Evolutionary conservation across 2,888 invertebrate genomes (phyloP), one percentile per base, ranked within the genome.

Genomic region (Lamellibrachia satsuma): DNA sequence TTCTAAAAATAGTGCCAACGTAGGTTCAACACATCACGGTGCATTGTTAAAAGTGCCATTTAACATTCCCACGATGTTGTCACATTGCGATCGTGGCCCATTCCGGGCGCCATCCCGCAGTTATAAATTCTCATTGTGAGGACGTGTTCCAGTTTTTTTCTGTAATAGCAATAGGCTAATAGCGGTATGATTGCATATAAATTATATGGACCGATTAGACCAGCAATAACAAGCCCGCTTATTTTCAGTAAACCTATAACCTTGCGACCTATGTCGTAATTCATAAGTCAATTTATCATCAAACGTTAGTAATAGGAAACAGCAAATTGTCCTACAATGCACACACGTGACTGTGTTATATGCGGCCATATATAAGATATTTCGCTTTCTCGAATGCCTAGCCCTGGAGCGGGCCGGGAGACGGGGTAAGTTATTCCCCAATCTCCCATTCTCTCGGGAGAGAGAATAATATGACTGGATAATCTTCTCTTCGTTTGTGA

Each of bases 51-150:
- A 75, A 75, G 39, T 4, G 22, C 22, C 75, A 75, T 75, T 75
- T 75, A 75, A 75, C 75, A 75, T 75, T 75, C 75, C 75, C 75
- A 22, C 75, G 75, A 75, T 75, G 75, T 75, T 75, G 75, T 22
- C 75, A n/a, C 75, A 75, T 75, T 22, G 75, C 75, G 22, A 15
- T 75, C 75, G 75, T 75, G 22, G 22, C 2, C 75, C 75, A 75
- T 6, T 75, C 22, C 75, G 15, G 75, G 22, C 15, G 4, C 22
- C 15, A 75, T 3, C 22, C 75, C 22, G 75, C 22, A 15, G 75
- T 75, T 75, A 75, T 22, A 15, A n/a, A 2, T 15, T 75, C 75
- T 75, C 75, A 22, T 22, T 22, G 22, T 15, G 75, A 75, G 75
- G 22, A 75, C 75, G 75, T 75, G 75, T 75, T 75, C 75, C 75